These are phyloP conservation scores for Gila robusta DNA, from an alignment of 2,797 vertebrate species.

Conservation along the genomic window DNA sequence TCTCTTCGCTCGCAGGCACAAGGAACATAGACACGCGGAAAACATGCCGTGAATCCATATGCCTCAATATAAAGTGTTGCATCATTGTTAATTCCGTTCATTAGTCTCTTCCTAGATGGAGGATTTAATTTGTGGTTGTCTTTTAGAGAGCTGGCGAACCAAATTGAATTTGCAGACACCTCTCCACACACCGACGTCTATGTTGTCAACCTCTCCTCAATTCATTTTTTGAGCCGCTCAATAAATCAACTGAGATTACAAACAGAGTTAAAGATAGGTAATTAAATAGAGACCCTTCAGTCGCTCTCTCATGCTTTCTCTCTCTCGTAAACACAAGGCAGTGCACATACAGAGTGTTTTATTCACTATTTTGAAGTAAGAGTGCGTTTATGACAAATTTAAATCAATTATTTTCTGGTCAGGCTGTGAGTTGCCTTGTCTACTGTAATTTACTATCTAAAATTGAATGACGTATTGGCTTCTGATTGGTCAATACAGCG, in stretches of 20 bases:
- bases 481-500: background rate
- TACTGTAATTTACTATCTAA: background rate
- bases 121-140: slow-evolving; percentile 85
- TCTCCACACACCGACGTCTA: slow-evolving; percentile 55
- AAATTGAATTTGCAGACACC: slow-evolving; percentile 81
- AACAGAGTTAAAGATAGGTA: slow-evolving; percentile 81
- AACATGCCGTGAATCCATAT: slow-evolving; percentile 85
- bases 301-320: slow-evolving; percentile 51
- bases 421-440: background rate
- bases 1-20: slow-evolving; percentile 68
- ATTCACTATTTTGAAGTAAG: slow-evolving; percentile 52
- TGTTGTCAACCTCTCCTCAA: slow-evolving; percentile 71
- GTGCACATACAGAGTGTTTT: slow-evolving; percentile 22
- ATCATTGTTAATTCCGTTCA: slow-evolving; percentile 86
- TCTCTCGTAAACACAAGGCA: background rate
- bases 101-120: slow-evolving; percentile 79
- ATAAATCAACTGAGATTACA: slow-evolving; percentile 84
- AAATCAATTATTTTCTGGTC: slow-evolving; percentile 16
- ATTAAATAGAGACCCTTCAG: slow-evolving; percentile 65
- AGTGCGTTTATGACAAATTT: slow-evolving; percentile 43
- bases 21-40: slow-evolving; percentile 68
- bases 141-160: slow-evolving; percentile 73
- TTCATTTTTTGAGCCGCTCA: slow-evolving; percentile 74
- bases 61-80: slow-evolving; percentile 80
- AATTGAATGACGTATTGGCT: background rate